These are phyloP conservation scores for Plectropomus leopardus DNA, from an alignment of 2,113 vertebrate genomes.

Conservation along the genomic window DNA sequence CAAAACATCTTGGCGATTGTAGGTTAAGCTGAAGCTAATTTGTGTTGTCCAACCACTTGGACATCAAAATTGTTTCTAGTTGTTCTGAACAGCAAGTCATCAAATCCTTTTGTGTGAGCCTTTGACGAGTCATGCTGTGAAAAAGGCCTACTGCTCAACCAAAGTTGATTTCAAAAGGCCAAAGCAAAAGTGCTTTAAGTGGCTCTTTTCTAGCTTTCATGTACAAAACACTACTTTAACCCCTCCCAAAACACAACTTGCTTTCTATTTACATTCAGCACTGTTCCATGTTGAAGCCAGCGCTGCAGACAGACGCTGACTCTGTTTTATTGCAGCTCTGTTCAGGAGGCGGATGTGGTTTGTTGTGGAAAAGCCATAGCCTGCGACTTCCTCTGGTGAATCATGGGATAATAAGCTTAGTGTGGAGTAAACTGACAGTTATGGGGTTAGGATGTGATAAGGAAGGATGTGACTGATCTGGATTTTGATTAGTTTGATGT, in stretches of 20 bases:
- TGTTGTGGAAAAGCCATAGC: constrained; percentile 29
- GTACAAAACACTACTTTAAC: constrained; percentile 15
- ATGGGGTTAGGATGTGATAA: constrained; percentile 21
- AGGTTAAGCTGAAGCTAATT: too few species aligned
- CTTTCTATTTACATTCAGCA: constrained; percentile 24
- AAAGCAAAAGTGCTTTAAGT: not conserved
- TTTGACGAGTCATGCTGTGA: not conserved
- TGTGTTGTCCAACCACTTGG: too few species aligned
- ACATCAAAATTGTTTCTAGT: too few species aligned
- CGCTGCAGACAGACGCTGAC: constrained; percentile 17
- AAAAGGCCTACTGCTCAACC: not conserved
- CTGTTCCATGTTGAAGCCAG: constrained; percentile 15
- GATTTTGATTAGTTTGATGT: constrained; percentile 15
- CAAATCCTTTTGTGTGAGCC: too few species aligned
- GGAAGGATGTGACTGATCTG: not conserved
- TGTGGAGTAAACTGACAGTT: constrained; percentile 25
- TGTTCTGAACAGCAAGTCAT: too few species aligned
- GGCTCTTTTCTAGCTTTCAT: not conserved
- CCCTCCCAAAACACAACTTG: constrained; percentile 10
- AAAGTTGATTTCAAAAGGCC: not conserved
- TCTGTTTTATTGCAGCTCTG: constrained; percentile 32
- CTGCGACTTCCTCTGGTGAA: constrained; percentile 35
- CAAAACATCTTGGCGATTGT: too few species aligned
- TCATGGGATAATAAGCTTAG: constrained; percentile 53
- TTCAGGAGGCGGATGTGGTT: constrained; percentile 47